phyloP scores from a whole-genome alignment of 2,113 vertebrate species.

The Willisornis vidua region DNA sequence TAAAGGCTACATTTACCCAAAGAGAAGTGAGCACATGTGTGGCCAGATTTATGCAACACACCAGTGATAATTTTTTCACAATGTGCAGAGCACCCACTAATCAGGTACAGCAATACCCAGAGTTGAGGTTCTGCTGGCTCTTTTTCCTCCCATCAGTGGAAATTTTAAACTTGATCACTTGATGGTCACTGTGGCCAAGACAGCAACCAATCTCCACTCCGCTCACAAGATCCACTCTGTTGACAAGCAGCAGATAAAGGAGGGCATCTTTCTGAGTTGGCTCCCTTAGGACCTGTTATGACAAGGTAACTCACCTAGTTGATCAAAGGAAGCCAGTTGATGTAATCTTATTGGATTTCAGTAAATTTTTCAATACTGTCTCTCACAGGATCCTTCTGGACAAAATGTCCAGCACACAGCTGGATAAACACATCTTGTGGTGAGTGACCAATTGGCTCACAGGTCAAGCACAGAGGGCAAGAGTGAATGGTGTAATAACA shows the following conservation, averaged over 20 bases:
- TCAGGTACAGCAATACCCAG: not conserved
- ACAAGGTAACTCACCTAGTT: not conserved
- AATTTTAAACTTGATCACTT: not conserved
- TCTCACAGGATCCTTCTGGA: not conserved
- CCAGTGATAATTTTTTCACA: not conserved
- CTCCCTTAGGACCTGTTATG: not conserved
- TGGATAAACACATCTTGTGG: not conserved
- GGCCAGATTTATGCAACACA: not conserved
- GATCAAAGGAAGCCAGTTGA: not conserved
- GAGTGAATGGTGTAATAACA: not conserved
- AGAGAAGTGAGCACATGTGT: rapidly evolving
- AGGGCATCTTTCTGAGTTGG: not conserved
- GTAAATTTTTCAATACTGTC: not conserved
- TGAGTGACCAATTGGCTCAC: not conserved
- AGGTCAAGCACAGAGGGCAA: not conserved
- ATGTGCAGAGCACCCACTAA: not conserved
- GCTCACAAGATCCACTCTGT: not conserved
- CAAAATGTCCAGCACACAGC: not conserved
- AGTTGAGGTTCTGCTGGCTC: not conserved
- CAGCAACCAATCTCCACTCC: not conserved
- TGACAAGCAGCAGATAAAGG: not conserved
- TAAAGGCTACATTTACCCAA: not conserved
- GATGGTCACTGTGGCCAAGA: not conserved
- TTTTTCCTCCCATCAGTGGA: not conserved
- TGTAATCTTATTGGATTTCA: not conserved